A percentile compares a stretch with the other conserved stretches of the same genome.
phyloP scores from a whole-genome alignment of 1,140 invertebrate species.

The Nasonia vitripennis region DNA sequence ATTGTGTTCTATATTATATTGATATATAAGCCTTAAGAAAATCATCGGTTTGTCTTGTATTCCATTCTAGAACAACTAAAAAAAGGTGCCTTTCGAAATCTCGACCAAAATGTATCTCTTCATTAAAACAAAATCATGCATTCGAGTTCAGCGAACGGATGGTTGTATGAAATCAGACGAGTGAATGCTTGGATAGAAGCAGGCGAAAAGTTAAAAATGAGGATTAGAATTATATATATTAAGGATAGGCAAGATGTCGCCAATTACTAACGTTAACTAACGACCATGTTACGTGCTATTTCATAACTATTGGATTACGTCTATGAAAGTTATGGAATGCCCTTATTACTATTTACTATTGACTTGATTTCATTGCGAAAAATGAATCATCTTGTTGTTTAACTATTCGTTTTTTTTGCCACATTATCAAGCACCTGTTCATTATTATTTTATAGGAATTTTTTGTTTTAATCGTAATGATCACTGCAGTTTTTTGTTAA shows the following conservation, averaged over 20 bases:
- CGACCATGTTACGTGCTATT: constrained; percentile 27
- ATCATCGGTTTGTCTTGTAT: constrained; percentile 21
- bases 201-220: constrained; percentile 17
- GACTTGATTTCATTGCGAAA: constrained; percentile 72
- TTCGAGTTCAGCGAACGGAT: neutral
- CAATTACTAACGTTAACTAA: constrained; percentile 34
- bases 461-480: constrained; percentile 43
- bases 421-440: constrained; percentile 53
- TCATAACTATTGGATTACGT: constrained; percentile 27
- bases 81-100: constrained; percentile 47
- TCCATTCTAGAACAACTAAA: constrained; percentile 30
- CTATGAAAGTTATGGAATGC: constrained; percentile 22
- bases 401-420: constrained; percentile 60
- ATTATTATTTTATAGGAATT: constrained; percentile 34
- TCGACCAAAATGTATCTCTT: constrained; percentile 41
- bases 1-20: constrained; percentile 36
- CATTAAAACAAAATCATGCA: neutral
- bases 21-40: constrained; percentile 2
- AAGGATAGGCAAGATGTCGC: neutral
- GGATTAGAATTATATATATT: constrained; percentile 8
- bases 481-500: constrained; percentile 63
- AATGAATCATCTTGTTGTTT: constrained; percentile 71
- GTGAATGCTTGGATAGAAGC: neutral
- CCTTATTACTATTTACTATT: constrained; percentile 55
- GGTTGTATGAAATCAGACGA: neutral